Conservation (phyloP, 2,113 vertebrate species). For the Halcyon senegalensis region DNA sequence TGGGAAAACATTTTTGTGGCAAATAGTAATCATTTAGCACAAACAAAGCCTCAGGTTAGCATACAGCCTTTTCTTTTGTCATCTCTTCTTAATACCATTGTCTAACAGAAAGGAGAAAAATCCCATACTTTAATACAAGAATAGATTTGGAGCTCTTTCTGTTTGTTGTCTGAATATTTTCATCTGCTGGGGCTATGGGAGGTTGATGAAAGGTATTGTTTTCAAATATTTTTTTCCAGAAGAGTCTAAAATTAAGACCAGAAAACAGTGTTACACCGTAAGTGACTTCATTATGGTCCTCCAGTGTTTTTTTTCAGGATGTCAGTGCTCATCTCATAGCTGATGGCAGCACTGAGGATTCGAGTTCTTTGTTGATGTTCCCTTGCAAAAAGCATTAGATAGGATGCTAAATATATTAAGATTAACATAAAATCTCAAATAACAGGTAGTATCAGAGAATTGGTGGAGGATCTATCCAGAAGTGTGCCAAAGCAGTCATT, state of each 20-base stretch:
- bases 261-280: neutral
- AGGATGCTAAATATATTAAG: neutral
- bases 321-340: neutral
- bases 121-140: neutral
- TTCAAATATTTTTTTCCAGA: neutral
- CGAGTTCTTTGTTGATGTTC: neutral
- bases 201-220: neutral
- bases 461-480: neutral
- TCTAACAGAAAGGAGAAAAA: neutral
- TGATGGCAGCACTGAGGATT: neutral
- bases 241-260: neutral
- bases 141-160: neutral
- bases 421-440: neutral
- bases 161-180: neutral
- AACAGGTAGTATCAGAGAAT: neutral
- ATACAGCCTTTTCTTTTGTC: neutral
- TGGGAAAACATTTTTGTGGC: neutral
- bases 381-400: neutral
- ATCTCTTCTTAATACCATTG: neutral
- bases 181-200: neutral
- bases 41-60: neutral
- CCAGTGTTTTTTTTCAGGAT: neutral
- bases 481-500: neutral
- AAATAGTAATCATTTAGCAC: neutral
- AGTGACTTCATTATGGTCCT: neutral